Evolutionary conservation across 2,888 invertebrate species (phyloP).

Genomic region (Cybosia mesomella): DNA sequence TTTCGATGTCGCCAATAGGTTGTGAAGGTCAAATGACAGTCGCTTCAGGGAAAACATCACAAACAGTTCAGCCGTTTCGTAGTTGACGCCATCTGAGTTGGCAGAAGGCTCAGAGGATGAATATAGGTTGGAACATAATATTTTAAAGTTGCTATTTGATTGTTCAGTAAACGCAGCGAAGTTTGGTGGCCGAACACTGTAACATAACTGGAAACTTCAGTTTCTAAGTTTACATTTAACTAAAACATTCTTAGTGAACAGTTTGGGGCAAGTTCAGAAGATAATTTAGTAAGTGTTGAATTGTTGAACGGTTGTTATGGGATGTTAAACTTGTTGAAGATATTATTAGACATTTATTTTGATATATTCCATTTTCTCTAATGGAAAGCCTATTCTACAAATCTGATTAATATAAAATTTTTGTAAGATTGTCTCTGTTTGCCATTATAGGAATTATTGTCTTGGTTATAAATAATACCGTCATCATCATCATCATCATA

Average conservation of each 20-base stretch:
- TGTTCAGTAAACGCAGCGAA: background rate
- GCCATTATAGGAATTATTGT: too few relatives aligned
- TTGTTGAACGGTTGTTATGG: constrained; percentile 4
- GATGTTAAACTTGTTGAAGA: background rate
- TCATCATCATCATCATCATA: too few relatives aligned
- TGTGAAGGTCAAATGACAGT: too few relatives aligned
- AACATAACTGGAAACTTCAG: background rate
- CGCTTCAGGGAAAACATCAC: too few relatives aligned
- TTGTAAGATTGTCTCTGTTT: too few relatives aligned
- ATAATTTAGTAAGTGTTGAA: constrained; percentile 15
- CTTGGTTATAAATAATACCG: too few relatives aligned
- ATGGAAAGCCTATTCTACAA: background rate
- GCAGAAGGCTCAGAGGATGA: too few relatives aligned
- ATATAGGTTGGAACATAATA: background rate
- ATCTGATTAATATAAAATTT: too few relatives aligned
- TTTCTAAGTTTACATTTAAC: constrained; percentile 8
- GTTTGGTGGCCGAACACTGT: background rate
- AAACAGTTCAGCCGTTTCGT: too few relatives aligned
- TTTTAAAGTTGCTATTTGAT: background rate
- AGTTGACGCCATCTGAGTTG: too few relatives aligned
- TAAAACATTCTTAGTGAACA: constrained; percentile 9
- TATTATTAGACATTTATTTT: background rate
- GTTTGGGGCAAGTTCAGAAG: background rate
- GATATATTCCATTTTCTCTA: background rate
- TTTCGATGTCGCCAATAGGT: too few relatives aligned